Conservation (phyloP, 2,888 invertebrate species). For the Lymantria dispar region DNA sequence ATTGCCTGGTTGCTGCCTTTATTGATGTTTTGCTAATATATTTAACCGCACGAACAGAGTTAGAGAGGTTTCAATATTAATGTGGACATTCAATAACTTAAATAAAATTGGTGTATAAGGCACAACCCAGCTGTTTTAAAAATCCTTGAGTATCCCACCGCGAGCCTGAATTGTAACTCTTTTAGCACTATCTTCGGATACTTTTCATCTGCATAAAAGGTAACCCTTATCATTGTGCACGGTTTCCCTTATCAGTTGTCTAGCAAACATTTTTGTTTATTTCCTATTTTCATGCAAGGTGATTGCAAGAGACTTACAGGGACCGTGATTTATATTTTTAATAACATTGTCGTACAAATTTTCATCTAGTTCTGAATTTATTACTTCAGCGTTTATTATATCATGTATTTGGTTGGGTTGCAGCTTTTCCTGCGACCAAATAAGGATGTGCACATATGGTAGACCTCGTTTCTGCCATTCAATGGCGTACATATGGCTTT, state of each 20-base stretch:
- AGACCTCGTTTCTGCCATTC: slow-evolving; percentile 33
- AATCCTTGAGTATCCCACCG: background rate
- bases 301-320: slow-evolving; percentile 16
- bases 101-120: slow-evolving; percentile 10
- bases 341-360: background rate
- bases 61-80: slow-evolving; percentile 14
- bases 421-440: slow-evolving; percentile 22
- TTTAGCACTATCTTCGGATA: slow-evolving; percentile 4
- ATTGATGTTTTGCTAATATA: slow-evolving; percentile 12
- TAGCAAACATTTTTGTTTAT: slow-evolving; percentile 17
- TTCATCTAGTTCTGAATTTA: slow-evolving; percentile 11
- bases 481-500: slow-evolving; percentile 13
- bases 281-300: slow-evolving; percentile 22
- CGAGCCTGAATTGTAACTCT: slow-evolving; percentile 1
- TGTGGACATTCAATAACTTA: slow-evolving; percentile 14
- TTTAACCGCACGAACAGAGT: slow-evolving; percentile 13
- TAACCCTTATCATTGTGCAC: slow-evolving; percentile 8
- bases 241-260: background rate
- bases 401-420: slow-evolving; percentile 22
- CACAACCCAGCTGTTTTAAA: slow-evolving; percentile 35
- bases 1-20: slow-evolving; percentile 13
- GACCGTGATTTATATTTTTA: slow-evolving; percentile 28
- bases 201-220: slow-evolving; percentile 6
- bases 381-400: slow-evolving; percentile 32
- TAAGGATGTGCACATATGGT: slow-evolving; percentile 6